Evolutionary conservation across 1,140 invertebrate genomes (phyloP), one percentile per base, ranked within the genome.

Genomic region (Agrilus planipennis): DNA sequence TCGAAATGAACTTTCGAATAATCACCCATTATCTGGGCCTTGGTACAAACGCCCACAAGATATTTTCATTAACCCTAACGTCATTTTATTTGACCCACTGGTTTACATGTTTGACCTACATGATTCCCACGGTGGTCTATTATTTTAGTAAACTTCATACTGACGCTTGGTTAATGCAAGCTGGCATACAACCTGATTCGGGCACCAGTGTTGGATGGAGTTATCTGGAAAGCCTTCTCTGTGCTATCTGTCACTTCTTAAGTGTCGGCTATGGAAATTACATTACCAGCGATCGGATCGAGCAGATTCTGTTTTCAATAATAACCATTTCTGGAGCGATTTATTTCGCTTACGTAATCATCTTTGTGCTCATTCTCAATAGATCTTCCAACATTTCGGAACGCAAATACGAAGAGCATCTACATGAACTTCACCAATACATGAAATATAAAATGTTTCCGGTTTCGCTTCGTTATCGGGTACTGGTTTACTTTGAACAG

Each of bases 361-460:
- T 41, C 2, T 30, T 34, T 3, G 27, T 44, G 6, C 38, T 47
- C 11, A 38, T 41, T 34, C 18, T 42, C 4, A 23, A 44, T 21
- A 36, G 42, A 2, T 36, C 46, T 11, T 30, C 40, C 1, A 47
- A 41, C 27, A 20, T 40, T 4, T 44, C 46, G 5, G 46, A 47
- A 41, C 41, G 41, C 30, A 48, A 48, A 42, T 48, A 48, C 30
- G 41, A 45, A 34, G 42, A 45, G 14, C 28, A 38, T 2, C 32
- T 45, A 30, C 28, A 34, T 5, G 42, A 48, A 28, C 23, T 48
- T 6, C 34, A 48, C 25, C 39, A 48, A 16, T 48, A 41, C 28
- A 38, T 48, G 27, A 25, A 37, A 0, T 39, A 34, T 2, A 48
- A 48, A 20, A 34, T 39, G 16, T 23, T 48, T 4, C 42, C 46